phyloP scores from a whole-genome alignment of 2,797 vertebrate genomes.

The Argya squamiceps region DNA sequence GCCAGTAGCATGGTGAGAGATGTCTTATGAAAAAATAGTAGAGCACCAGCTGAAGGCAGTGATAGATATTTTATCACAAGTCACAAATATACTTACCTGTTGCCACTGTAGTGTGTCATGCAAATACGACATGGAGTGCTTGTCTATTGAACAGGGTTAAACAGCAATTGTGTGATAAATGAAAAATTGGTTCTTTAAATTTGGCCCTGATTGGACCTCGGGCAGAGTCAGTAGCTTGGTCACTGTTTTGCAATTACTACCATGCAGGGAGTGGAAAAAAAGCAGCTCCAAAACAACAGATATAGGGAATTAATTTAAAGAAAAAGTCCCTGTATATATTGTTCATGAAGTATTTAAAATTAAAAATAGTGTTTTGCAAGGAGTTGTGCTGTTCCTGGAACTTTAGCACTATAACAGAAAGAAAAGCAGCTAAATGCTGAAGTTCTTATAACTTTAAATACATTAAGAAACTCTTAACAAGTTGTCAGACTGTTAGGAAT shows the following conservation, averaged over 20 bases:
- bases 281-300: background rate
- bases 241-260: background rate
- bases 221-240: background rate
- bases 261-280: rapidly evolving
- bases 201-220: background rate
- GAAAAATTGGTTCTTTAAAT: background rate
- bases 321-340: background rate
- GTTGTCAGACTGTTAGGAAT: background rate
- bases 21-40: background rate
- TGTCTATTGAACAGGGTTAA: background rate
- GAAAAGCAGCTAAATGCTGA: background rate
- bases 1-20: background rate
- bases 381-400: background rate
- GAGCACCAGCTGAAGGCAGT: background rate
- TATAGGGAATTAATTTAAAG: background rate
- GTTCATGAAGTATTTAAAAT: background rate
- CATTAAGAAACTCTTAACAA: background rate
- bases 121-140: background rate
- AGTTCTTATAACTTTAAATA: background rate
- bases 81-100: background rate
- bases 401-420: background rate
- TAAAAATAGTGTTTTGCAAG: background rate
- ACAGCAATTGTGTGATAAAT: background rate
- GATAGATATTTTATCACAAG: background rate
- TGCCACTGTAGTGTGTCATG: background rate